Base-by-base conservation (phyloP, 2,888 invertebrate genomes). In the Opisthograptis luteolata region DNA sequence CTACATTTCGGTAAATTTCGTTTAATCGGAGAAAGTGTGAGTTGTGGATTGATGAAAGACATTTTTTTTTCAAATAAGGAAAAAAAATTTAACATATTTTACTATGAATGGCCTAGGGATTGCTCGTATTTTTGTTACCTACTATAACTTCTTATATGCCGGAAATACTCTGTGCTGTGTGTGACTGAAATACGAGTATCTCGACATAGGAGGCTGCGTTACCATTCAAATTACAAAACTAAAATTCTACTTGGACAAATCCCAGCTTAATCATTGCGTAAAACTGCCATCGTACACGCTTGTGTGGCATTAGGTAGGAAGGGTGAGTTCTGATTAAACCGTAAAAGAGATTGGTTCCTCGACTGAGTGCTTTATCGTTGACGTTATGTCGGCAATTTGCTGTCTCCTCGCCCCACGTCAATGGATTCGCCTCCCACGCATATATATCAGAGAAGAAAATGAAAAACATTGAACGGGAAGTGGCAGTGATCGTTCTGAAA, bases 341-440 rank as follows among this genome's bases (percentile, higher is more conserved):
- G 83, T 85, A 85, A 87, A 88, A 84, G 84, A 85, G 86, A 87
- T 88, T 87, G 87, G 84, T 87, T 86, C 79, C 72, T 76, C 76
- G 79, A 76, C 73, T 72, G 79, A 83, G 80, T 81, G 79, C 76
- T 86, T 87, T 85, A 86, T 87, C 81, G 84, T 75, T 77, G 81
- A 78, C 81, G 80, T 86, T 79, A 87, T 76, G 82, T 73, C 73
- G 80, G 80, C 79, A 82, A 84, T 85, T 81, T 76, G 76, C 74
- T 76, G 78, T 76, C 76, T 68, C 64, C 62, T 52, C 65, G 62
- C 55, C 40, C 47, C 46, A 55, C 54, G 45, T 48, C 53, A 24
- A 61, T 66, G 62, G 68, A 66, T 68, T 50, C 58, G 42, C 58
- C 63, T 15, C 61, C 56, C 57, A 60, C 58, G 64, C 64, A 64